A percentile compares a stretch with the other conserved stretches of the same genome.
Evolutionary conservation across 2,888 invertebrate species (phyloP).

Genomic region (Oegoconia quadripuncta): DNA sequence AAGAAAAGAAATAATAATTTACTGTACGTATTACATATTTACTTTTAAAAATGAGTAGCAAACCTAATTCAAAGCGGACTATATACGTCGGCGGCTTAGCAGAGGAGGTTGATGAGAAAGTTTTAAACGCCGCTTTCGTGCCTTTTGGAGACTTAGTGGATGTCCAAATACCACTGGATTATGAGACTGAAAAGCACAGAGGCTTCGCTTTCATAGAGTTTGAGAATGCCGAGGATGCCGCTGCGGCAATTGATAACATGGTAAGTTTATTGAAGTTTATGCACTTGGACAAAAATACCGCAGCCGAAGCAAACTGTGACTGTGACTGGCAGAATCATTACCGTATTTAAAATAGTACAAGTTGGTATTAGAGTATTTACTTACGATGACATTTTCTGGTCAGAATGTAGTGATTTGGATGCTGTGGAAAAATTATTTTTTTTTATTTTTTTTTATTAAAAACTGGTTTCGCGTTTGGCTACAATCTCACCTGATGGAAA

Average conservation of each 20-base stretch:
- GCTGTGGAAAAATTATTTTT: too few species aligned
- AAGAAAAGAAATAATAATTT: not conserved
- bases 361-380: too few species aligned
- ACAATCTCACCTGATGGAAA: too few species aligned
- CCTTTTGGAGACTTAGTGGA: slow-evolving; percentile 99
- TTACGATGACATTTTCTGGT: too few species aligned
- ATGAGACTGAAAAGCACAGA: slow-evolving; percentile 97
- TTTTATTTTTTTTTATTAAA: too few species aligned
- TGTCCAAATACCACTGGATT: slow-evolving; percentile 98
- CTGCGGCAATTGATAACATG: slow-evolving; percentile 99
- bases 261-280: slow-evolving; percentile 68
- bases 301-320: too few species aligned
- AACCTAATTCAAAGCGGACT: slow-evolving; percentile 87
- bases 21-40: too few species aligned
- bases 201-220: slow-evolving; percentile 99
- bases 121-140: slow-evolving; percentile 97
- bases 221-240: slow-evolving; percentile 98
- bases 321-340: not conserved
- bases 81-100: slow-evolving; percentile 93
- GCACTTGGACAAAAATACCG: not conserved
- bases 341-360: too few species aligned
- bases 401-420: too few species aligned
- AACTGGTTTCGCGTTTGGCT: too few species aligned
- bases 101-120: slow-evolving; percentile 97
- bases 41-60: slow-evolving; percentile 69